phyloP scores from a whole-genome alignment of 2,113 vertebrate species.

The Chitala chitala region DNA sequence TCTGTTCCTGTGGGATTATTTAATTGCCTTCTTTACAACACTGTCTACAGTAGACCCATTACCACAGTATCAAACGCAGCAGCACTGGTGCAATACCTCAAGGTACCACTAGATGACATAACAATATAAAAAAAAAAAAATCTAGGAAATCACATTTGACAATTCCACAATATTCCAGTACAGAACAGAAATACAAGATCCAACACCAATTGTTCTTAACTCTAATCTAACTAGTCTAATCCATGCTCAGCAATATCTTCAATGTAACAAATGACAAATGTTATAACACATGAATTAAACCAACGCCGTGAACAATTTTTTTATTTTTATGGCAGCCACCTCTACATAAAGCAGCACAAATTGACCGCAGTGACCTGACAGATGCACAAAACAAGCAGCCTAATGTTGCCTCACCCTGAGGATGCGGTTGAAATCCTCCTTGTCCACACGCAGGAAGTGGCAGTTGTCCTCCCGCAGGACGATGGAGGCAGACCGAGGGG shows the following conservation, averaged over 20 bases:
- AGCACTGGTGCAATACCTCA: neutral
- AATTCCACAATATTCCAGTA: neutral
- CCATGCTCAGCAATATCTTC: too few relatives aligned
- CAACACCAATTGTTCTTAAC: too few relatives aligned
- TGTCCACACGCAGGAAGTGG: conserved; percentile 95
- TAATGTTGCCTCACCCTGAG: conserved; percentile 79
- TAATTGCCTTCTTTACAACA: neutral
- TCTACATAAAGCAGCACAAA: too few relatives aligned
- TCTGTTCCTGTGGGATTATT: too few relatives aligned
- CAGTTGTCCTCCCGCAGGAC: conserved; percentile 95
- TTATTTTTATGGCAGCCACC: too few relatives aligned
- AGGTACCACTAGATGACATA: neutral
- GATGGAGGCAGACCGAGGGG: conserved; percentile 90
- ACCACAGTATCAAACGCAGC: neutral
- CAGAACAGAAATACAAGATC: neutral
- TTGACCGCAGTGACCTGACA: too few relatives aligned
- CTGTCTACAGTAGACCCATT: neutral
- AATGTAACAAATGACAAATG: too few relatives aligned
- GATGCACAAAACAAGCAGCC: too few relatives aligned
- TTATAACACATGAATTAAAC: too few relatives aligned
- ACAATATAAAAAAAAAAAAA: neutral
- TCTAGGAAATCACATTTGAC: neutral
- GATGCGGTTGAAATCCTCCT: conserved; percentile 97
- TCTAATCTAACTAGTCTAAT: too few relatives aligned
- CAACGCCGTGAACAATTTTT: too few relatives aligned